Evolutionary conservation across 2,888 invertebrate genomes (phyloP).

Genomic region (Drosophila maculinotata): DNA sequence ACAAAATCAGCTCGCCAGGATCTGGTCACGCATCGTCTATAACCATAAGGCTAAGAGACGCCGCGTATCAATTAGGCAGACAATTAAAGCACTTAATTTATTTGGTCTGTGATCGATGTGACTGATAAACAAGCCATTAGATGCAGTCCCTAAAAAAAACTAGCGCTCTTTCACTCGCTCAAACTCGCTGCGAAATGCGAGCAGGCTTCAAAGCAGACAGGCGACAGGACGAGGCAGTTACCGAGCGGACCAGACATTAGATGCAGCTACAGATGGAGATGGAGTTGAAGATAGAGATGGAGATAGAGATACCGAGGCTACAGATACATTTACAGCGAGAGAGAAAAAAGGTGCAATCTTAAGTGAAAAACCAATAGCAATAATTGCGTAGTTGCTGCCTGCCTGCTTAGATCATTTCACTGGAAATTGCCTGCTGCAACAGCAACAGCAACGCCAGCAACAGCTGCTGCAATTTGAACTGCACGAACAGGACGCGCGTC

Average conservation of each 20-base stretch:
- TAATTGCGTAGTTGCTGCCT: slow-evolving; percentile 44
- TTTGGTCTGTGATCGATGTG: slow-evolving; percentile 58
- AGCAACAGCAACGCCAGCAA: slow-evolving; percentile 18
- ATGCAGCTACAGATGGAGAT: slow-evolving; percentile 1
- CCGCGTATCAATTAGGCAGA: slow-evolving; percentile 66
- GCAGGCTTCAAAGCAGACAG: slow-evolving; percentile 56
- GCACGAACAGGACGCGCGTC: slow-evolving; percentile 49
- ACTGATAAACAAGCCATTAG: slow-evolving; percentile 72
- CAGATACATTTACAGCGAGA: slow-evolving; percentile 6
- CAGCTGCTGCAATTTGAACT: slow-evolving; percentile 60
- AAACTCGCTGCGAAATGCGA: slow-evolving; percentile 37
- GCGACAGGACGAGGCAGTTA: slow-evolving; percentile 32
- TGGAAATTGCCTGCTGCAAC: slow-evolving; percentile 29
- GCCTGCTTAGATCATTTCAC: slow-evolving; percentile 44
- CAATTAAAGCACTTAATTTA: slow-evolving; percentile 66
- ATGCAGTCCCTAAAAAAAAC: slow-evolving; percentile 16
- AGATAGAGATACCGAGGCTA: background rate
- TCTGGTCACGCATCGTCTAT: slow-evolving; percentile 31
- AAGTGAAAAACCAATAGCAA: slow-evolving; percentile 55
- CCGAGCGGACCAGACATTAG: background rate
- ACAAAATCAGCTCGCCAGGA: background rate
- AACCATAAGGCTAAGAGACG: slow-evolving; percentile 35
- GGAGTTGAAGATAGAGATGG: slow-evolving; percentile 9
- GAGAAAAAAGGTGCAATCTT: slow-evolving; percentile 53
- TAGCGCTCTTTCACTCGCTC: background rate